A percentile compares a stretch with the other conserved stretches of the same genome.
Conservation (phyloP, 2,888 invertebrate species). For the Dendrolimus houi region DNA sequence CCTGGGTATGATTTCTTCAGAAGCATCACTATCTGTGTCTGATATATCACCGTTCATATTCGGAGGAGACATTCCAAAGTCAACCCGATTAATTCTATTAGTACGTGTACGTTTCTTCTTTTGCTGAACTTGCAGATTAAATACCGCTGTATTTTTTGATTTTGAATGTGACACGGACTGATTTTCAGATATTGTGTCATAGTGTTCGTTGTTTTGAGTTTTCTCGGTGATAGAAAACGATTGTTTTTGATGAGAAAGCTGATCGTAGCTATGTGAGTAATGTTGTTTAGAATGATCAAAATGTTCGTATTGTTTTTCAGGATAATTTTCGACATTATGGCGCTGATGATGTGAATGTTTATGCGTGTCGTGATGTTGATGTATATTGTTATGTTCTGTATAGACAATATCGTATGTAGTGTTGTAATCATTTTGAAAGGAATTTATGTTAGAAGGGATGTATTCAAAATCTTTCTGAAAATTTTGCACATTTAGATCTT, state of each 20-base stretch:
- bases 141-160: constrained; percentile 19
- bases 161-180: neutral
- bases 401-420: too few relatives aligned
- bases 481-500: too few relatives aligned
- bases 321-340: constrained; percentile 5
- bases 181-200: neutral
- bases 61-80: constrained; percentile 1
- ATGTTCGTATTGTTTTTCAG: constrained; percentile 12
- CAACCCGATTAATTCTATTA: constrained; percentile 21
- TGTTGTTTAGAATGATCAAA: neutral
- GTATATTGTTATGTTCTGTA: too few relatives aligned
- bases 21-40: constrained; percentile 39
- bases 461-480: too few relatives aligned
- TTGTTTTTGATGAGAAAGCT: neutral
- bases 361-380: too few relatives aligned
- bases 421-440: too few relatives aligned
- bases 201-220: neutral
- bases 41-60: constrained; percentile 41
- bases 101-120: constrained; percentile 22
- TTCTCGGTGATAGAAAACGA: neutral
- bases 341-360: too few relatives aligned
- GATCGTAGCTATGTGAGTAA: neutral
- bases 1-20: constrained; percentile 54
- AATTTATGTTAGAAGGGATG: too few relatives aligned
- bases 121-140: constrained; percentile 38